Evolutionary conservation across 2,797 vertebrate genomes (phyloP).

Genomic region (Sebastes itinus): DNA sequence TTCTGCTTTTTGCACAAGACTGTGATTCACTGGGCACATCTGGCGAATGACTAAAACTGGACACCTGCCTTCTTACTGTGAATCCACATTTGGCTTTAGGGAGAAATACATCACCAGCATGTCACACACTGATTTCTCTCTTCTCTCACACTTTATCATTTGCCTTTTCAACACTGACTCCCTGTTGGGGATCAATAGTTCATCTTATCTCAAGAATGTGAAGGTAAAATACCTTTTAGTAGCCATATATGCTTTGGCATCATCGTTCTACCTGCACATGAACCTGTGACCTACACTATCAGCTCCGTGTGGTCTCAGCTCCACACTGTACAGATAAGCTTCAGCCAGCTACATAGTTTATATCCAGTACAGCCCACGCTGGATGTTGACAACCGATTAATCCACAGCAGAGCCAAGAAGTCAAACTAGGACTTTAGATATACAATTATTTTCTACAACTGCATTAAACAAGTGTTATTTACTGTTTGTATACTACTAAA

Average conservation of each 20-base stretch:
- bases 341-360: slow-evolving; percentile 8
- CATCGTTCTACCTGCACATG: neutral
- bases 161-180: neutral
- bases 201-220: neutral
- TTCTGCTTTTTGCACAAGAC: neutral
- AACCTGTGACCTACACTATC: slow-evolving; percentile 10
- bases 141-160: neutral
- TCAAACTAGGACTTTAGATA: neutral
- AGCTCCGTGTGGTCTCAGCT: neutral
- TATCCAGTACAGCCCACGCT: neutral
- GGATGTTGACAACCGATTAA: neutral
- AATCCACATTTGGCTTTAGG: neutral
- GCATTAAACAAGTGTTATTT: neutral
- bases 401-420: neutral
- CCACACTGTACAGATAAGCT: neutral
- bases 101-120: neutral
- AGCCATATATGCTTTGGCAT: neutral
- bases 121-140: neutral
- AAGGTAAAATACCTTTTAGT: neutral
- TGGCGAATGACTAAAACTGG: neutral
- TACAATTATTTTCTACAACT: neutral
- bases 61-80: neutral
- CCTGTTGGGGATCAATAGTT: neutral
- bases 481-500: neutral
- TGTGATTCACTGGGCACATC: neutral